Evolutionary conservation across 2,113 vertebrate genomes (phyloP), one percentile per base, ranked within the genome.

Genomic region (Cervus canadensis): DNA sequence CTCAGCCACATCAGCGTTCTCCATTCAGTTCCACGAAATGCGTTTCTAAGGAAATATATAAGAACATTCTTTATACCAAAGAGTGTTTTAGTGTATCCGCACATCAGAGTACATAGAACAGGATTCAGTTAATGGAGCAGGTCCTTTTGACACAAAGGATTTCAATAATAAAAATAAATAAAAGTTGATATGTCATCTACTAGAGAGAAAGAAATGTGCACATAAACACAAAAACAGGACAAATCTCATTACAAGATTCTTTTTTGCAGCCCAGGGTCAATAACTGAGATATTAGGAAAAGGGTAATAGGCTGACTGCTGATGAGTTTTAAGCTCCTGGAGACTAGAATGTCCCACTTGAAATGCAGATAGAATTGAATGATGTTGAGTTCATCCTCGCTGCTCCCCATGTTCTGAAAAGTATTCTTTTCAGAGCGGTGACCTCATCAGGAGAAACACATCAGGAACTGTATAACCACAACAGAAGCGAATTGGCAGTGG

Each of bases 11-110:
- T 91, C 96, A 52, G 23, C 33, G 87, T 83, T 91, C 97, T 71
- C 82, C 56, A 48, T 40, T 91, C 54, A 43, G 59, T n/a, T 88
- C 93, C 0, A 1, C 45, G 67, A 82, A 95, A 40, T 6, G 26
- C 15, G 7, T 93, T 97, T 97, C 98, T 95, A 83, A 96, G 97
- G 96, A 95, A 96, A 91, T 94, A 7, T 13, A 0, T 50, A 81
- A 89, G 95, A 87, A 84, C 8, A 4, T 79, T 60, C 67, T 88
- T 79, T 33, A 17, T 19, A 56, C 33, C 91, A 54, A 3, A 5
- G 93, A 91, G 95, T 45, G 91, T 89, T 95, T 87, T 89, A 11
- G 90, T 84, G 97, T 15, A 60, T 50, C 97, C 86, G 50, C 15
- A 89, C 67, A 36, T 25, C 28, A 5, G 16, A 89, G 79, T 16